Percentiles rank a stretch among this genome's conserved stretches.
phyloP scores from a whole-genome alignment of 1,140 invertebrate genomes.

The Glossosoma conforme region DNA sequence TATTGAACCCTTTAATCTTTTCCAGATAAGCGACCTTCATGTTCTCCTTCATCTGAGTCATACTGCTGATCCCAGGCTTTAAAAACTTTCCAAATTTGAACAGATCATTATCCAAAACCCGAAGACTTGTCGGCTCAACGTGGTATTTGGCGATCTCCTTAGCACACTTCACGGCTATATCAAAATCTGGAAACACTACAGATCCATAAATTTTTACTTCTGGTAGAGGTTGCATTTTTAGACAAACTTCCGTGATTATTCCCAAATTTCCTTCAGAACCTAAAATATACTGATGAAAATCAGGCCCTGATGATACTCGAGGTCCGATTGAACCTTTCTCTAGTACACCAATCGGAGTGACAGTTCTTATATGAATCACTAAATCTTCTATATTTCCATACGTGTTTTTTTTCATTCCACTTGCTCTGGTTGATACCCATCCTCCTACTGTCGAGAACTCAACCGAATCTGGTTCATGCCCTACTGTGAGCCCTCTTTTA shows the following conservation, averaged over 20 bases:
- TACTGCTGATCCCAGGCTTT: slow-evolving; percentile 51
- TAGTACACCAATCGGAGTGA: slow-evolving; percentile 60
- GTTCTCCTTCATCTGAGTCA: slow-evolving; percentile 50
- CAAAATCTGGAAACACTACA: slow-evolving; percentile 65
- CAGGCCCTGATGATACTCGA: slow-evolving; percentile 62
- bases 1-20: slow-evolving; percentile 61
- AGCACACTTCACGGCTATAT: slow-evolving; percentile 60
- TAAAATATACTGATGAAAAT: slow-evolving; percentile 67
- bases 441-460: slow-evolving; percentile 73
- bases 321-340: slow-evolving; percentile 58
- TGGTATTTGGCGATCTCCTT: slow-evolving; percentile 52
- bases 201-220: slow-evolving; percentile 61
- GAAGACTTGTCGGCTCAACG: slow-evolving; percentile 65
- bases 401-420: slow-evolving; percentile 76
- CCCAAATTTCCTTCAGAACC: slow-evolving; percentile 72
- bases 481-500: slow-evolving; percentile 48
- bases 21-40: slow-evolving; percentile 65
- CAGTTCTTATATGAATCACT: slow-evolving; percentile 61
- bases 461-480: slow-evolving; percentile 72
- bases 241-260: slow-evolving; percentile 64
- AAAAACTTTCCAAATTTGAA: slow-evolving; percentile 66
- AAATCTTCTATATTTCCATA: slow-evolving; percentile 74
- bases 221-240: slow-evolving; percentile 67
- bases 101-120: slow-evolving; percentile 71
- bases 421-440: slow-evolving; percentile 72